phyloP scores from a whole-genome alignment of 1,140 invertebrate genomes.

The Melanaphis sacchari region DNA sequence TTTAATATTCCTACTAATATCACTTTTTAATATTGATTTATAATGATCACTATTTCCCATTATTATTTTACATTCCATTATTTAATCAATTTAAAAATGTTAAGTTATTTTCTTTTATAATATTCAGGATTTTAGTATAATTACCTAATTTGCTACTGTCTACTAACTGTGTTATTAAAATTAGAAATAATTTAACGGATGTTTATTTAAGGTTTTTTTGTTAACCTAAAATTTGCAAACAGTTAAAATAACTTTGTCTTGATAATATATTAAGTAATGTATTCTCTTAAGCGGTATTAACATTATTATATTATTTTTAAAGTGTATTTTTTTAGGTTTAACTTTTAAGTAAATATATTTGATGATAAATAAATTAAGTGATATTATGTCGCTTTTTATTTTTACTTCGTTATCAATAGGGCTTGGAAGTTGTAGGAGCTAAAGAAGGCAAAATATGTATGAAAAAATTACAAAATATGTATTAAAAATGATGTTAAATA shows the following conservation, averaged over 20 bases:
- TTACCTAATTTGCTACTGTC: neutral
- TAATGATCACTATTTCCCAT: neutral
- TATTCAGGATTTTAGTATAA: neutral
- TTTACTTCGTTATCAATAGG: neutral
- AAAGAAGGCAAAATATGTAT: too few species aligned
- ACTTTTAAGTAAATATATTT: neutral
- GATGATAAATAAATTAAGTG: neutral
- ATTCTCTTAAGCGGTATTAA: neutral
- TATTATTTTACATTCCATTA: slow-evolving; percentile 16
- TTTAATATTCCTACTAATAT: too few species aligned
- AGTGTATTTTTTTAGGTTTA: neutral
- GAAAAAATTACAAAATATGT: too few species aligned
- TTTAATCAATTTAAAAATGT: neutral
- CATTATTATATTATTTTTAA: neutral
- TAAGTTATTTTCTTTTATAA: neutral
- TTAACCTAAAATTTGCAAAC: neutral
- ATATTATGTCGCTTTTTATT: neutral
- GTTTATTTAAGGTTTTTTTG: neutral
- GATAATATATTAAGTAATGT: neutral
- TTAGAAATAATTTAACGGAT: neutral
- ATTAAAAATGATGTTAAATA: too few species aligned
- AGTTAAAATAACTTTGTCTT: neutral
- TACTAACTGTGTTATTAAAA: neutral
- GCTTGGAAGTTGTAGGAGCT: too few species aligned
- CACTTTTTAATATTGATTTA: neutral